Evolutionary conservation across 2,888 invertebrate species (phyloP), one percentile per base, ranked within the genome.

Genomic region (Agrenia bidenticulata): DNA sequence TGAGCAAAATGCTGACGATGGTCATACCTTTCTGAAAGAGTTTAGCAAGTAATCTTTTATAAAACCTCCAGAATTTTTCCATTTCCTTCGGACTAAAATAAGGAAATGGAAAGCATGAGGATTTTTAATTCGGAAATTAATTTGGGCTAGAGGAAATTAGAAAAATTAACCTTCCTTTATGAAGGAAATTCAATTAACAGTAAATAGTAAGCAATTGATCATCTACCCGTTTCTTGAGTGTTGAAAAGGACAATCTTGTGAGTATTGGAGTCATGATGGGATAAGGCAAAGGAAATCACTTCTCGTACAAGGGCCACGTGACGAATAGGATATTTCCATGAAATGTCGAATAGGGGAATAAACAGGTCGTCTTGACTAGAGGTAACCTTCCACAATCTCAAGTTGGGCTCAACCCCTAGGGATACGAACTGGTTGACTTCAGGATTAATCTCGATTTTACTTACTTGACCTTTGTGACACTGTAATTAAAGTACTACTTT

Each of bases 191-290:
- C 7, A 21, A 37, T 53, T 27, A 19, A 39, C 49, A 32, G 49
- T 19, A 19, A 24, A 45, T 27, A 42, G 27, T 56, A n/a, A n/a
- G 32, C 21, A 21, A 61, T 50, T 49, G 26, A 39, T 37, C 11
- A 55, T n/a, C 59, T 59, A 76, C 76, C 72, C 26, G 65, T 71
- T 32, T 68, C 61, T 2, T 71, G 58, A n/a, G 66, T 75, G 57
- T 76, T 72, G 56, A 71, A 76, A 50, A 76, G 61, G 13, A 73
- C 73, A 39, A 75, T 45, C 62, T 73, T 73, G 42, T 76, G 74
- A 11, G 64, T 53, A 1, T 66, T 1, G 9, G 67, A 66, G 17
- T 73, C 74, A 32, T 67, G 61, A 71, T 72, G 72, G 23, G 74
- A 64, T 2, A 76, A 59, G 0, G 73, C 71, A 50, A 76, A 73